A percentile compares a stretch with the other conserved stretches of the same genome.
Evolutionary conservation across 2,797 vertebrate species (phyloP).

Genomic region (Coregonus ussuriensis): DNA sequence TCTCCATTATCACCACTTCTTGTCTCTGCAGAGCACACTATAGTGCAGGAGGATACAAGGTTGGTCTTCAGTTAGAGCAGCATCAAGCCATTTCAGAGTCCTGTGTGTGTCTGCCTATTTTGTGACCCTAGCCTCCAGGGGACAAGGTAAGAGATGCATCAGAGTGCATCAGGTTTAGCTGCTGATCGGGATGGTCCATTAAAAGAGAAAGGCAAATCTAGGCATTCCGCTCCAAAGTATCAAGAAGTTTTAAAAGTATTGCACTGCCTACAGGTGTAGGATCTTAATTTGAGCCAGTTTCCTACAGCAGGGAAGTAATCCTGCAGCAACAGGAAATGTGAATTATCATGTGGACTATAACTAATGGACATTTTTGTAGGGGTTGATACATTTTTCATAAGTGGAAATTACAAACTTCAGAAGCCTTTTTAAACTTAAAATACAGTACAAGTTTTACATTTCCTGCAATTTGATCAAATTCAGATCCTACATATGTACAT

Average conservation of each 20-base stretch:
- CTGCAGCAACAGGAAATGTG: too few species aligned
- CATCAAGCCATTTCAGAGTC: conserved; percentile 1
- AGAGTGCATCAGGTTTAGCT: conserved; percentile 10
- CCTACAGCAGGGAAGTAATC: too few species aligned
- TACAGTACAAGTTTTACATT: too few species aligned
- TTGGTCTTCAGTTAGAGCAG: conserved; percentile 1
- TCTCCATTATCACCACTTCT: conserved; percentile 4
- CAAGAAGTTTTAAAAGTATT: neutral
- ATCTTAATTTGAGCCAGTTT: too few species aligned
- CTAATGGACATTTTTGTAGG: too few species aligned
- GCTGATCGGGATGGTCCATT: neutral
- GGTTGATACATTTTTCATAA: too few species aligned
- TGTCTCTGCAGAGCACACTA: neutral
- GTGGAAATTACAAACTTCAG: too few species aligned
- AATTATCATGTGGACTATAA: too few species aligned
- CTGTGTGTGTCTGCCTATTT: neutral
- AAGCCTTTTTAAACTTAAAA: too few species aligned
- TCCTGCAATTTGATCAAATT: too few species aligned
- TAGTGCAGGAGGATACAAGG: neutral
- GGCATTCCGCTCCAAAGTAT: neutral
- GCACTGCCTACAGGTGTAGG: too few species aligned
- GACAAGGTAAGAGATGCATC: neutral
- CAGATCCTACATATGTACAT: neutral
- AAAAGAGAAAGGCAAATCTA: neutral
- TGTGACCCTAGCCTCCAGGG: conserved; percentile 1